phyloP scores from a whole-genome alignment of 2,113 vertebrate species.

The Phoenicopterus ruber region DNA sequence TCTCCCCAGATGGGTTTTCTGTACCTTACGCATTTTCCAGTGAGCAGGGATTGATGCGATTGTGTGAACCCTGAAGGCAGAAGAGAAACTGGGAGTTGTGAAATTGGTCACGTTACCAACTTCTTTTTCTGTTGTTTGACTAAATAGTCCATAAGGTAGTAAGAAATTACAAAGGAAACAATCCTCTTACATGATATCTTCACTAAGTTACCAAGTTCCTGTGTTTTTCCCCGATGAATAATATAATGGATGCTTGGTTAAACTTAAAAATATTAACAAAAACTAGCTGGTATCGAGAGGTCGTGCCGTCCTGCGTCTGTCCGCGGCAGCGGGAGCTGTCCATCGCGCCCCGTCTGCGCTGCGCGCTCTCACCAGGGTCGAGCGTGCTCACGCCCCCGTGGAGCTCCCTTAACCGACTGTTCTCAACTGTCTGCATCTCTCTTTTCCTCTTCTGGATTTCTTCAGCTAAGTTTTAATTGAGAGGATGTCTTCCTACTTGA shows the following conservation, averaged over 20 bases:
- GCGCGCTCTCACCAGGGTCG: no score
- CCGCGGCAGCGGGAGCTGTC: background rate
- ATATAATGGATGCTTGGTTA: background rate
- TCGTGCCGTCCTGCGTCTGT: background rate
- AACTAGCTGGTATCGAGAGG: background rate
- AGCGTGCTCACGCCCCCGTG: background rate
- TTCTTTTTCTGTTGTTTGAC: background rate
- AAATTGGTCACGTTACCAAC: background rate
- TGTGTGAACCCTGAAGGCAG: background rate
- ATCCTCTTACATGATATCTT: background rate
- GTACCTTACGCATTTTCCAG: background rate
- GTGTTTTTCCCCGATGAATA: background rate
- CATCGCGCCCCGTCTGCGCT: rapidly evolving
- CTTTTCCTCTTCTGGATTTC: background rate
- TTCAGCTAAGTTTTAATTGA: background rate
- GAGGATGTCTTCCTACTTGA: background rate
- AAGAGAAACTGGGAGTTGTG: background rate
- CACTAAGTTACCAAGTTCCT: background rate
- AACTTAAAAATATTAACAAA: background rate
- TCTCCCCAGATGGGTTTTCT: background rate
- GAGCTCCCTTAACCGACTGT: background rate
- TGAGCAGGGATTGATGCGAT: background rate
- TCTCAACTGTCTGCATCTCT: background rate
- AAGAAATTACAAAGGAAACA: background rate
- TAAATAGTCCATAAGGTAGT: background rate